phyloP scores from a whole-genome alignment of 2,113 vertebrate genomes.

The Cephalopholis sonnerati region DNA sequence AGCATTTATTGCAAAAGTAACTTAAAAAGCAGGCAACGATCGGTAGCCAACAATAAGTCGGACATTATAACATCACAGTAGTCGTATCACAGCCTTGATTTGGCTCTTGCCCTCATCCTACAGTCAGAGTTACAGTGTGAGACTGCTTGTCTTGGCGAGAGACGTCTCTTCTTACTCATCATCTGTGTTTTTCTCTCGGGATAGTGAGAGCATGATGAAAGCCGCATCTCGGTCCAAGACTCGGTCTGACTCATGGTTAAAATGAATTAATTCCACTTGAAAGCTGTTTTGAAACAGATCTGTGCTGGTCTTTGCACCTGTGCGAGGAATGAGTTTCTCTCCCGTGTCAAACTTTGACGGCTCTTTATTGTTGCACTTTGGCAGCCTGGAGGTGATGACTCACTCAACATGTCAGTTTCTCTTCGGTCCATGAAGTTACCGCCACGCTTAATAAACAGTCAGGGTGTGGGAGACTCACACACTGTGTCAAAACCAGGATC shows the following conservation, averaged over 20 bases:
- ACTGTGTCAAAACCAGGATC: not conserved
- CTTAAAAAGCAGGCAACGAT: not conserved
- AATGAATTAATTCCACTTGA: conserved; percentile 40
- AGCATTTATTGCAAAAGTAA: not conserved
- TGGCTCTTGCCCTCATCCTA: not conserved
- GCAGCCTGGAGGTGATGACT: conserved; percentile 26
- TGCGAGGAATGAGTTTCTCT: conserved; percentile 43
- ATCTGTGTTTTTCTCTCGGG: conserved; percentile 12
- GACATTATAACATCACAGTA: conserved; percentile 16
- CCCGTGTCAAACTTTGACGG: conserved; percentile 26
- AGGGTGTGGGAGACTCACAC: not conserved
- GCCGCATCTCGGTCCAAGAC: conserved; percentile 2
- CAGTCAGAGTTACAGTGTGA: not conserved
- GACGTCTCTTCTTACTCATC: not conserved
- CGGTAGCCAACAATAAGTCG: not conserved
- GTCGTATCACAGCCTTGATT: conserved; percentile 15
- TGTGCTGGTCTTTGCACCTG: conserved; percentile 57
- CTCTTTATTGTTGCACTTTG: conserved; percentile 41
- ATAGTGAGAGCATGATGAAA: conserved; percentile 30
- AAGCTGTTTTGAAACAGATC: conserved; percentile 49
- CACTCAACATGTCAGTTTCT: conserved; percentile 4
- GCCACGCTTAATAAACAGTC: not conserved
- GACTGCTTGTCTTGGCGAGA: conserved; percentile 42
- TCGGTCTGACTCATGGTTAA: conserved; percentile 38
- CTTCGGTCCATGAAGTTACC: conserved; percentile 13